These are phyloP conservation scores for Papilio xuthus DNA, from an alignment of 1,140 invertebrate genomes.

Conservation along the genomic window DNA sequence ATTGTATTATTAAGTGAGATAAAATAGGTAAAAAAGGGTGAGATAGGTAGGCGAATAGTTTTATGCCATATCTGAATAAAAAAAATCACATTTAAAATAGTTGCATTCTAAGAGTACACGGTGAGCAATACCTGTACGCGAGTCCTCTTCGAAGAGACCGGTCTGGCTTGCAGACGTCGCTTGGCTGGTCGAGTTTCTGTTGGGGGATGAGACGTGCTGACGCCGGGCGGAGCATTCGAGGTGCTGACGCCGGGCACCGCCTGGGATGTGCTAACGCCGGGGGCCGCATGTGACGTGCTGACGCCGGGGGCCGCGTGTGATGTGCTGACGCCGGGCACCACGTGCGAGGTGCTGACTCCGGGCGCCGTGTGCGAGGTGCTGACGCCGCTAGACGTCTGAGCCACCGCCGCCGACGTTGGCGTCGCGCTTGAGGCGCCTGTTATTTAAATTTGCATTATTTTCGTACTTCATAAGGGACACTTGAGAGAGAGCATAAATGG, in stretches of 20 bases:
- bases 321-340: conserved; percentile 48
- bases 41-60: neutral
- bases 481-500: no score
- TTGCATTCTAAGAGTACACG: no score
- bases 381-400: conserved; percentile 44
- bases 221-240: conserved; percentile 43
- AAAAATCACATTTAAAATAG: neutral
- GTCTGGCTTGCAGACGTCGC: conserved; percentile 62
- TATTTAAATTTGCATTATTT: conserved; percentile 23
- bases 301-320: conserved; percentile 47
- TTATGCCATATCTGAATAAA: neutral
- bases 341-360: conserved; percentile 55
- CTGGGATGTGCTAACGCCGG: conserved; percentile 45
- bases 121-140: conserved; percentile 61
- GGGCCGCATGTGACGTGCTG: conserved; percentile 47
- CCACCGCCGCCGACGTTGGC: conserved; percentile 41
- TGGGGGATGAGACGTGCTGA: conserved; percentile 54
- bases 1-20: no score
- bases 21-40: neutral
- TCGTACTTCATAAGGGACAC: no score
- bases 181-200: conserved; percentile 64
- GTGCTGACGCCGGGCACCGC: conserved; percentile 53
- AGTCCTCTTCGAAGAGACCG: conserved; percentile 65
- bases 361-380: conserved; percentile 55
- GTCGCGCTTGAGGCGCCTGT: conserved; percentile 47